Percentiles rank a stretch among this genome's conserved stretches.
Conservation (phyloP, 1,140 invertebrate species). For the silkworm (Bombyx mori) region DNA sequence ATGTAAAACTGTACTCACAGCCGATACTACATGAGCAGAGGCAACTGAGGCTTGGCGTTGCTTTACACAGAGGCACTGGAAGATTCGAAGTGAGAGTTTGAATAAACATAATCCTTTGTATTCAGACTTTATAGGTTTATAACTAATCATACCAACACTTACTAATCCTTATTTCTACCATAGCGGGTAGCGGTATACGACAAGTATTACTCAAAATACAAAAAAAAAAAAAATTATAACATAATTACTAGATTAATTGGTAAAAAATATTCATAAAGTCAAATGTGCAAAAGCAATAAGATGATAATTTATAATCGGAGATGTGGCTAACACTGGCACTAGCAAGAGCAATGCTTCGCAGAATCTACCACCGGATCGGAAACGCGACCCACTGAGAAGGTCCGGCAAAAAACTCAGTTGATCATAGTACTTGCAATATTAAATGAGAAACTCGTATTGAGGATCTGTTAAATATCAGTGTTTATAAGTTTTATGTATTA, state of each 20-base stretch:
- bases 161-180: no score
- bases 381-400: no score
- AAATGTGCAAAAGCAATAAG: no score
- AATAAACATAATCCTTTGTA: background rate
- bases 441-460: background rate
- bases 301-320: no score
- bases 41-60: conserved; percentile 12
- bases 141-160: no score
- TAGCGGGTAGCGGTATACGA: background rate
- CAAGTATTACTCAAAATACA: background rate
- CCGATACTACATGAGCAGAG: conserved; percentile 19
- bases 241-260: no score
- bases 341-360: no score
- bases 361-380: no score
- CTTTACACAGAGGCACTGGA: conserved; percentile 20
- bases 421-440: background rate
- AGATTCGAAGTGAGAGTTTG: conserved; percentile 20
- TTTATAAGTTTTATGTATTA: background rate
- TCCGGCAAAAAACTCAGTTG: background rate
- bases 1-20: conserved; percentile 21
- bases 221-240: no score
- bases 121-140: background rate
- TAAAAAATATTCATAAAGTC: no score
- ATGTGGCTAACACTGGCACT: no score
- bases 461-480: background rate